phyloP scores from a whole-genome alignment of 2,797 vertebrate species.

The Aldrovandia affinis region DNA sequence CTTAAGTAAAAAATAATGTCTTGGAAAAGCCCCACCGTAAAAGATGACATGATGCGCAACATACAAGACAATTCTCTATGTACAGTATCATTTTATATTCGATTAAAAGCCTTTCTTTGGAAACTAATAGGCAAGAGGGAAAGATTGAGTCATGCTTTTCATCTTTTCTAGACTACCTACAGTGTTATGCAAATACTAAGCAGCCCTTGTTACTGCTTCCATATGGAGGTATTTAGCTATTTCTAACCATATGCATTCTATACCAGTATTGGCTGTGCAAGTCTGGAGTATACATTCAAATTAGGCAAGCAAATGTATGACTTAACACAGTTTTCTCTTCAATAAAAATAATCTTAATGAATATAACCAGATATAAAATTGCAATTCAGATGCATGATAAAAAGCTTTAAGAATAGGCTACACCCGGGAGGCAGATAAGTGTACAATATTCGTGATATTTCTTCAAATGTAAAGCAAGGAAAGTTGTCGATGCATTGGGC shows the following conservation, averaged over 20 bases:
- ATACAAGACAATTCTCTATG: conserved; percentile 43
- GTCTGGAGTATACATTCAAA: conserved; percentile 56
- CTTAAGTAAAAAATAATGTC: conserved; percentile 57
- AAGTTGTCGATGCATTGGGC: conserved; percentile 18
- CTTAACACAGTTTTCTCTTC: conserved; percentile 55
- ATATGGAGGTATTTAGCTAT: conserved; percentile 65
- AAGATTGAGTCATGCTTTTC: conserved; percentile 30
- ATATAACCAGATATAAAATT: conserved; percentile 46
- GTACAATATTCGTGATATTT: conserved; percentile 27
- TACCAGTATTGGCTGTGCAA: conserved; percentile 48
- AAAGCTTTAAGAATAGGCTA: conserved; percentile 18
- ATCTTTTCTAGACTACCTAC: conserved; percentile 44
- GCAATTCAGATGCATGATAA: conserved; percentile 39
- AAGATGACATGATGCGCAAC: conserved; percentile 64
- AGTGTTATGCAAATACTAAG: conserved; percentile 47
- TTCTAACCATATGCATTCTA: conserved; percentile 57
- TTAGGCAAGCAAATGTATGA: conserved; percentile 46
- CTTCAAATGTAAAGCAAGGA: conserved; percentile 25
- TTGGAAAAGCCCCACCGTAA: conserved; percentile 43
- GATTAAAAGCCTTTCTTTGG: conserved; percentile 27
- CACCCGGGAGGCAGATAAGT: conserved; percentile 25
- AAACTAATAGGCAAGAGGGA: conserved; percentile 38
- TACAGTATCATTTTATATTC: conserved; percentile 35
- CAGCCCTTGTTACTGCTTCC: conserved; percentile 52
- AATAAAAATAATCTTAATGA: conserved; percentile 40